Conservation (phyloP, 2,113 vertebrate species). For the Gallinago undulata region DNA sequence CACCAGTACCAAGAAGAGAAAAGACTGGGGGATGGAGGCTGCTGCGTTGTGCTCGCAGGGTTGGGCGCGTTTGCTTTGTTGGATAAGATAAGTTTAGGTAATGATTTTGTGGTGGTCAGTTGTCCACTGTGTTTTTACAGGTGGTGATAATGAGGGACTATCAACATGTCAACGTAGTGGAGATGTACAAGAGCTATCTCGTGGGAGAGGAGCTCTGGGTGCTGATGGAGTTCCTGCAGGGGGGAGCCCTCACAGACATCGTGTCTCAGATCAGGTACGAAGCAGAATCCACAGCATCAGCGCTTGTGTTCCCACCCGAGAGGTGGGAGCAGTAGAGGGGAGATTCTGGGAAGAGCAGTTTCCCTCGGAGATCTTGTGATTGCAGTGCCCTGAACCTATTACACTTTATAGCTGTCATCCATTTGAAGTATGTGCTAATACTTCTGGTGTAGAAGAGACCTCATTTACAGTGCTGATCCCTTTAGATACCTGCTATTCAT, state of each 20-base stretch:
- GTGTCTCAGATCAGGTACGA: constrained; percentile 94
- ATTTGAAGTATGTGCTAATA: background rate
- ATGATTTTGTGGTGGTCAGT: background rate
- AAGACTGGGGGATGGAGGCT: background rate
- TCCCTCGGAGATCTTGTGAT: background rate
- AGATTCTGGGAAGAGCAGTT: background rate
- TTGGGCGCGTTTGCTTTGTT: background rate
- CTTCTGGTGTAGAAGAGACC: background rate
- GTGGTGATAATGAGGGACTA: constrained; percentile 99
- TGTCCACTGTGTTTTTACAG: constrained; percentile 67
- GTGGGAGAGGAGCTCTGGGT: constrained; percentile 99
- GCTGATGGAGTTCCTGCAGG: constrained; percentile 98
- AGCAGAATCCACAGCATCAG: background rate
- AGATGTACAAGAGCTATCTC: constrained; percentile 98
- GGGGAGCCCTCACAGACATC: constrained; percentile 96
- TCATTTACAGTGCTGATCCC: background rate
- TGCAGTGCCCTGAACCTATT: background rate
- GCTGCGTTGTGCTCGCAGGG: fast-evolving
- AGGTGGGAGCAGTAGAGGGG: background rate
- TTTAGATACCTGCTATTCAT: background rate
- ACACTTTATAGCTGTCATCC: background rate
- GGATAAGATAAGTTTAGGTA: background rate
- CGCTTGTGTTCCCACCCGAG: background rate
- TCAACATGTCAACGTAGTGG: constrained; percentile 94
- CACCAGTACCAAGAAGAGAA: background rate